A percentile compares a stretch with the other conserved stretches of the same genome.
These are phyloP conservation scores for Xiphorhynchus elegans DNA, from an alignment of 2,113 vertebrate genomes.

Conservation along the genomic window DNA sequence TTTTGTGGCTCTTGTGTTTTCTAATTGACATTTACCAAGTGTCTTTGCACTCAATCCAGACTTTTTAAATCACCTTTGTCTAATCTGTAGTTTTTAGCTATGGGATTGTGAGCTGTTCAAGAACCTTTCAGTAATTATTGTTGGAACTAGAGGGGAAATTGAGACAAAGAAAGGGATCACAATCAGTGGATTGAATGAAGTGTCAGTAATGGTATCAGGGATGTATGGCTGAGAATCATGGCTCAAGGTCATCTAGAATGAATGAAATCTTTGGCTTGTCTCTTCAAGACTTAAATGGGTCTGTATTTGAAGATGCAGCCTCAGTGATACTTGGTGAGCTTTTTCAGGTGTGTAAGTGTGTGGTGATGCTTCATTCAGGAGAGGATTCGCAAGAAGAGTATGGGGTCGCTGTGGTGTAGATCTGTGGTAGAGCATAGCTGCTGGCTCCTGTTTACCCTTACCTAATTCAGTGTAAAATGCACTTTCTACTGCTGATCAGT, in stretches of 20 bases:
- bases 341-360: neutral
- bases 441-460: neutral
- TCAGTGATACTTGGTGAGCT: neutral
- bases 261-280: neutral
- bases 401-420: neutral
- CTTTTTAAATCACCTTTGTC: neutral
- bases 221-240: neutral
- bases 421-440: neutral
- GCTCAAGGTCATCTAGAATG: neutral
- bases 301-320: neutral
- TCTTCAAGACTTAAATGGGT: neutral
- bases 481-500: conserved; percentile 5
- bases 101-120: neutral
- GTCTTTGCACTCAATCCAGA: neutral
- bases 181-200: neutral
- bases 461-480: conserved; percentile 11
- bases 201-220: neutral
- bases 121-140: neutral
- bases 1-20: neutral
- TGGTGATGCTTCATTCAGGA: neutral
- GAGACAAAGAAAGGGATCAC: neutral
- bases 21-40: neutral
- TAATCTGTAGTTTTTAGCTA: neutral
- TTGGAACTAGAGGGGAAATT: neutral
- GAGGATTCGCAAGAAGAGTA: neutral